Conservation (phyloP, 2,888 invertebrate genomes). For the Notodonta ziczac region DNA sequence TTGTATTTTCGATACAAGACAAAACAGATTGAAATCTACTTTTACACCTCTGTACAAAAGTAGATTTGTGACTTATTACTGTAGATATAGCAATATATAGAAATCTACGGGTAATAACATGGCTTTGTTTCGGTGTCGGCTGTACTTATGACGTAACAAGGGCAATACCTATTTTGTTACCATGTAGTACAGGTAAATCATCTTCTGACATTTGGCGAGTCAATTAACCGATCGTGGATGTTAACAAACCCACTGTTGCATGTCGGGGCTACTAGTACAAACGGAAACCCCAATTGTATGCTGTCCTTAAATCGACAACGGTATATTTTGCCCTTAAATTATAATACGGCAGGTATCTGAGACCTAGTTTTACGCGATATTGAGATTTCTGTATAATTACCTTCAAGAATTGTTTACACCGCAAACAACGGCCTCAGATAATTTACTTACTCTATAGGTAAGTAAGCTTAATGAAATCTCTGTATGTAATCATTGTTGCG, state of each 20-base stretch:
- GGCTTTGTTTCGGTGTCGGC: too few relatives aligned
- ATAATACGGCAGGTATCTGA: not conserved
- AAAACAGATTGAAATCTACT: too few relatives aligned
- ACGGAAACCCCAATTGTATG: slow-evolving; percentile 3
- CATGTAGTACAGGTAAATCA: not conserved
- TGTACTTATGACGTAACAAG: too few relatives aligned
- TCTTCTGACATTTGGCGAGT: not conserved
- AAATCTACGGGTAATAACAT: too few relatives aligned
- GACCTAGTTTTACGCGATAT: not conserved
- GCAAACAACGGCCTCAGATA: not conserved
- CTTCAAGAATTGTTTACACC: not conserved
- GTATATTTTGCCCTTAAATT: not conserved
- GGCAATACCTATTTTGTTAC: not conserved
- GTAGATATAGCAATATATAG: too few relatives aligned
- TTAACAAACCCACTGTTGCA: slow-evolving; percentile 31
- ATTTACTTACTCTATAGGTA: not conserved
- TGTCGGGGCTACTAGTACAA: slow-evolving; percentile 21
- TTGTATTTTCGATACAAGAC: too few relatives aligned
- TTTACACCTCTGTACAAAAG: too few relatives aligned
- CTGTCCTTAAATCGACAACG: not conserved
- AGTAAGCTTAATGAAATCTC: not conserved
- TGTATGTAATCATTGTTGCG: not conserved
- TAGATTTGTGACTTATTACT: too few relatives aligned
- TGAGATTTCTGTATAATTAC: not conserved
- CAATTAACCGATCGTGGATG: slow-evolving; percentile 16